These are phyloP conservation scores for Desoria tigrina DNA, from an alignment of 2,888 invertebrate species.

Conservation along the genomic window DNA sequence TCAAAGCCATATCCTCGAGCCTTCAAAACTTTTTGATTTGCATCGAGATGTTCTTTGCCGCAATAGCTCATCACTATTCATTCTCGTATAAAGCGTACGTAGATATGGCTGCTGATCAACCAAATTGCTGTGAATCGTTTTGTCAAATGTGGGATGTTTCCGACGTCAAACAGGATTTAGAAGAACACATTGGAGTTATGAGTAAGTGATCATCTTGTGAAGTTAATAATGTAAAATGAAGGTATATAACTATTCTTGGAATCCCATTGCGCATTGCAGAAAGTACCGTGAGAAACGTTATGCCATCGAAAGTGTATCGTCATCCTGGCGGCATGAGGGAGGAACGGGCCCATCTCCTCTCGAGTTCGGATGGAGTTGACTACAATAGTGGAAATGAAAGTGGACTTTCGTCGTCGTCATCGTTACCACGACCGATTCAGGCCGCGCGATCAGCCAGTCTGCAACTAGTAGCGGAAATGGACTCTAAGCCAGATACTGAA, in stretches of 20 bases:
- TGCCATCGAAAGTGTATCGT: constrained; percentile 52
- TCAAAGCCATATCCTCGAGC: constrained; percentile 76
- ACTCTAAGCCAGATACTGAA: constrained; percentile 23
- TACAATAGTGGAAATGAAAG: constrained; percentile 39
- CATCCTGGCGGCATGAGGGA: constrained; percentile 52
- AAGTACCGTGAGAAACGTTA: constrained; percentile 48
- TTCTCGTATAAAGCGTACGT: constrained; percentile 90
- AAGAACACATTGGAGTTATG: constrained; percentile 89
- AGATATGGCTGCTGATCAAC: constrained; percentile 59
- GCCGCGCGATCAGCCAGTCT: constrained; percentile 48
- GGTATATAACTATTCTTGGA: no score
- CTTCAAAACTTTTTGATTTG: constrained; percentile 92
- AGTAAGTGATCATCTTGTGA: constrained; percentile 60
- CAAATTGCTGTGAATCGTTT: constrained; percentile 74
- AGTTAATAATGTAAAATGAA: constrained; percentile 2
- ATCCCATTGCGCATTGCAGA: no score
- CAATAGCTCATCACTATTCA: constrained; percentile 91
- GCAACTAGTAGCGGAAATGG: constrained; percentile 49
- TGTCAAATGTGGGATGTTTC: constrained; percentile 95
- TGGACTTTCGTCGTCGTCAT: constrained; percentile 31
- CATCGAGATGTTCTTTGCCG: constrained; percentile 96
- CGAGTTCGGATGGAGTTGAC: constrained; percentile 46
- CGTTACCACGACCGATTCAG: constrained; percentile 40
- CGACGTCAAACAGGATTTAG: constrained; percentile 88
- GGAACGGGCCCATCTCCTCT: constrained; percentile 51